Percentiles rank a stretch among this genome's conserved stretches.
Evolutionary conservation across 2,797 vertebrate genomes (phyloP).

Genomic region (Adrianichthys oophorus): DNA sequence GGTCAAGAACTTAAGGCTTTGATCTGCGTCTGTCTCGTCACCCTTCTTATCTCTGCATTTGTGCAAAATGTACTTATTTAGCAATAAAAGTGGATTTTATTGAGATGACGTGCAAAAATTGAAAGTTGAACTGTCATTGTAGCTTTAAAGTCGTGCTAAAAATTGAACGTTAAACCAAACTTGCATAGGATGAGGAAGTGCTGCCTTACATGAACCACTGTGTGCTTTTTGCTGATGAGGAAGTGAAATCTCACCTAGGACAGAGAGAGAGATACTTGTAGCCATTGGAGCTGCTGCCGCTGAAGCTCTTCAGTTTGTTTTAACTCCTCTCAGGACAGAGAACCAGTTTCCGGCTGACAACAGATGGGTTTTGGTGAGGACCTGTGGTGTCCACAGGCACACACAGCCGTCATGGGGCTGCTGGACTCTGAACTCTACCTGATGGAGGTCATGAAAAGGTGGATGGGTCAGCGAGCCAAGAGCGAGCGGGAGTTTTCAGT

Average conservation of each 20-base stretch:
- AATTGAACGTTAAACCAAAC: constrained; percentile 27
- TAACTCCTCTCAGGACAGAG: not conserved
- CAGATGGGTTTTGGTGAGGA: constrained; percentile 90
- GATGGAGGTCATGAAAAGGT: constrained; percentile 95
- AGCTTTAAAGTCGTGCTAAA: not conserved
- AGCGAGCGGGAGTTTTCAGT: constrained; percentile 90
- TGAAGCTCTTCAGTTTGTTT: constrained; percentile 4
- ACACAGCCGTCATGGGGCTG: constrained; percentile 84
- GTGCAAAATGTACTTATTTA: too few species aligned
- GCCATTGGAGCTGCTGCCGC: constrained; percentile 32
- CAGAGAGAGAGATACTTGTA: constrained; percentile 16
- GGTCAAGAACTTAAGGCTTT: too few species aligned
- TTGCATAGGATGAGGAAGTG: constrained; percentile 60
- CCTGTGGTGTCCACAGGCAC: constrained; percentile 86
- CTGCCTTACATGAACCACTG: constrained; percentile 6
- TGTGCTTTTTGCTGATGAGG: constrained; percentile 35
- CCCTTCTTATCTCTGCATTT: constrained; percentile 3
- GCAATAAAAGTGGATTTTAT: too few species aligned
- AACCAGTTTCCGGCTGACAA: not conserved
- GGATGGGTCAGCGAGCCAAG: constrained; percentile 93
- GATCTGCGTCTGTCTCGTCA: too few species aligned
- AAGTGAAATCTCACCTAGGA: constrained; percentile 54
- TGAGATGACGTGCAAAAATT: not conserved
- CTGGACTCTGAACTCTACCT: constrained; percentile 92
- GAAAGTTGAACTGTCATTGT: not conserved